Base-by-base conservation (phyloP, 2,888 invertebrate species). In the Prosapia bicincta region DNA sequence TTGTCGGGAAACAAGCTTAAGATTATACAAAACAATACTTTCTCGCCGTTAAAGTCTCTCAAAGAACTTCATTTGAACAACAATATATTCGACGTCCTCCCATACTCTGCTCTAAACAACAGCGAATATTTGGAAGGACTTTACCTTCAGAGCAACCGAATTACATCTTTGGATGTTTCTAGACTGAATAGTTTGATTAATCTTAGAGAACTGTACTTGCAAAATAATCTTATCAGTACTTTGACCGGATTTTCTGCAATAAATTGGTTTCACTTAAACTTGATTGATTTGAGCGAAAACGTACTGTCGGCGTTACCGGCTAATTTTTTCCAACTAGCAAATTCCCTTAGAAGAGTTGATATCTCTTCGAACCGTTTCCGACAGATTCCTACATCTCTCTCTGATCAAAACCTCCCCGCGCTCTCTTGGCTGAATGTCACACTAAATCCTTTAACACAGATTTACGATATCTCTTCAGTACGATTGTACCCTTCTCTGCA, bases 341-440 rank as follows among this genome's bases (percentile, higher is more conserved):
- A 89, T 77, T 88, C 90, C 67, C 84, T 95, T 69, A 89, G 92
- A 78, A 90, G 92, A 80, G 89, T 95, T 75, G 94, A 95, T 83
- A 84, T 95, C 78, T 92, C 95, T 0, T 88, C 88, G 78, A 96
- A 96, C 86, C 88, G 91, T 72, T 93, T 96, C 81, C 89, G 91
- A 79, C 91, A 93, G 84, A 92, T 96, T 80, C 95, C 95, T 0
- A 90, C 90, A 72, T 92, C 93, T 0, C 85, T 95, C 28, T 92
- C 94, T 0, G 92, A 92, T 80, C 89, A 90, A 68, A 91, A 92
- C 71, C 86, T 94, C 66, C 92, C 92, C 0, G 90, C 89, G 3
- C 85, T 95, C 0, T 89, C 89, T 13, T 92, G 91, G 86, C 86
- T 97, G 3, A 96, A 96, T 83, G 87, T 97, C 81, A 94, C 95